Conservation (phyloP, 2,888 invertebrate genomes). For the Helicoverpa assulta region DNA sequence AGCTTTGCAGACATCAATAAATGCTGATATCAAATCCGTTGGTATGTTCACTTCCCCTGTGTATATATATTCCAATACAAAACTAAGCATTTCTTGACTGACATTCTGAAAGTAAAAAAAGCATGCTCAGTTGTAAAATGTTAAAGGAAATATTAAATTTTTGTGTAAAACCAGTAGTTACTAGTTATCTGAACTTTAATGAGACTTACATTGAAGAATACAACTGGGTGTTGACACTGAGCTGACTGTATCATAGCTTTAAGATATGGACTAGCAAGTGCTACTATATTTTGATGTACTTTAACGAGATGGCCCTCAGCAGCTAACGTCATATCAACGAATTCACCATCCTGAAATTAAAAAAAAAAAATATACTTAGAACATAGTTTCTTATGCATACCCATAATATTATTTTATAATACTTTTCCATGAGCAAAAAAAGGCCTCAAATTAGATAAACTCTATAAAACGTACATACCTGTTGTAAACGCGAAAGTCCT, state of each 20-base stretch:
- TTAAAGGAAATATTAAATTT: too few relatives aligned
- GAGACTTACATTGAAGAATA: conserved; percentile 81
- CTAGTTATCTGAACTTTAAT: too few relatives aligned
- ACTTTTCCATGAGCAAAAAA: too few relatives aligned
- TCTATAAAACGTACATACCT: conserved; percentile 59
- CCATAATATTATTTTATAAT: too few relatives aligned
- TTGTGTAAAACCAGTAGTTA: too few relatives aligned
- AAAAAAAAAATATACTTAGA: neutral
- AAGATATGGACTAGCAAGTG: conserved; percentile 82
- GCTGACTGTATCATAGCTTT: conserved; percentile 75
- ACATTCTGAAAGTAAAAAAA: conserved; percentile 73
- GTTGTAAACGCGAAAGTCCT: conserved; percentile 74
- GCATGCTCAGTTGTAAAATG: neutral
- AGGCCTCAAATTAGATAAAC: neutral
- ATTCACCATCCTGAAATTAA: conserved; percentile 77
- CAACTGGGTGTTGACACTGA: conserved; percentile 77
- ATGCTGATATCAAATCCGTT: conserved; percentile 65
- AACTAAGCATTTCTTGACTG: conserved; percentile 70
- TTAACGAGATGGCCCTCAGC: conserved; percentile 81
- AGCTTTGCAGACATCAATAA: conserved; percentile 76
- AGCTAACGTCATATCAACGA: conserved; percentile 86
- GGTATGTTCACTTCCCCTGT: conserved; percentile 82
- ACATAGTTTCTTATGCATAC: neutral
- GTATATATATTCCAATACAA: conserved; percentile 82
- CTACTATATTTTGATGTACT: conserved; percentile 81